Evolutionary conservation across 2,888 invertebrate species (phyloP).

Genomic region (Gastracanthus pulcherrimus): DNA sequence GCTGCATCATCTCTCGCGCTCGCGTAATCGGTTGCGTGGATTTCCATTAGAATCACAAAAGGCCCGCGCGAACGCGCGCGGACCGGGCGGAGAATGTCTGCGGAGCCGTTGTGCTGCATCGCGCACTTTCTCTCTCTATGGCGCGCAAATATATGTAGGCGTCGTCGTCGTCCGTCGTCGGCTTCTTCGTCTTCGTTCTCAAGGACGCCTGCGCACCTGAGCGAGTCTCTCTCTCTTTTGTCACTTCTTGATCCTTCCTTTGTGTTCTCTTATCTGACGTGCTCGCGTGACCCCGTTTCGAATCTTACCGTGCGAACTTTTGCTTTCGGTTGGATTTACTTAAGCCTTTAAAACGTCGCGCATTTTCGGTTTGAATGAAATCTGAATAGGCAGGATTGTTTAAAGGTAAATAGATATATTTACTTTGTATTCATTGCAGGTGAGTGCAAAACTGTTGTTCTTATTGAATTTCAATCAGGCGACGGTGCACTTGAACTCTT

Average conservation of each 20-base stretch:
- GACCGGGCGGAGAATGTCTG: background rate
- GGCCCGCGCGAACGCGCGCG: background rate
- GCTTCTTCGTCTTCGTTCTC: conserved; percentile 14
- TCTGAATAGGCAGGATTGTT: no score
- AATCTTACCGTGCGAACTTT: no score
- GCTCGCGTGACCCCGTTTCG: no score
- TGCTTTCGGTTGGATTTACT: no score
- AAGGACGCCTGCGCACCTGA: conserved; percentile 28
- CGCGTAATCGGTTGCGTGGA: conserved; percentile 39
- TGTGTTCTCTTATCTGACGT: no score
- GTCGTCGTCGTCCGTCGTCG: no score
- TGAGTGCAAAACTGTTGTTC: background rate
- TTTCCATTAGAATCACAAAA: conserved; percentile 12
- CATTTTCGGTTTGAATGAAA: no score
- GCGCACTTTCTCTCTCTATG: background rate
- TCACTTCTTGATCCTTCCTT: background rate
- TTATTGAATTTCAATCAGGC: background rate
- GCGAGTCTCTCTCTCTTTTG: background rate
- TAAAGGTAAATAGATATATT: no score
- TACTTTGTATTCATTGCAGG: no score
- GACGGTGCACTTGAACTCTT: conserved; percentile 32
- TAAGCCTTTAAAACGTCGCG: no score
- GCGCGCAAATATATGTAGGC: background rate
- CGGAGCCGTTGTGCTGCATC: background rate
- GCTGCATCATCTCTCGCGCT: background rate